Percentiles rank a stretch among this genome's conserved stretches.
Evolutionary conservation across 2,888 invertebrate genomes (phyloP).

Genomic region (Panzeria rudis): DNA sequence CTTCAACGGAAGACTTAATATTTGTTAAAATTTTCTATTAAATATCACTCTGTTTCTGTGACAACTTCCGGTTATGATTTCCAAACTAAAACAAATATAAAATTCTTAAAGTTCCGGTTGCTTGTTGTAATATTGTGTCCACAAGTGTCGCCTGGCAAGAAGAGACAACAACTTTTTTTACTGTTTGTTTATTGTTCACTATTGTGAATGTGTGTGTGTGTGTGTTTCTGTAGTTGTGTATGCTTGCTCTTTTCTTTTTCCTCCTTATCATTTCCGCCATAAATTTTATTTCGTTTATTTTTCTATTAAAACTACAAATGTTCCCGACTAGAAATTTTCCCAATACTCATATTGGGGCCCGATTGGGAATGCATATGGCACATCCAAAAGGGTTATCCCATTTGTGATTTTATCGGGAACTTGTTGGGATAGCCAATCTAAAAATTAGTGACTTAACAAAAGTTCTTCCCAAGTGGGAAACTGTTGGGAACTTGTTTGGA

Average conservation of each 20-base stretch:
- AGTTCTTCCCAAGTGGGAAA: too few species aligned
- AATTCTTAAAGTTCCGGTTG: slow-evolving; percentile 68
- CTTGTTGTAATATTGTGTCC: slow-evolving; percentile 53
- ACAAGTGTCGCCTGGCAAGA: slow-evolving; percentile 51
- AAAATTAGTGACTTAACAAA: too few species aligned
- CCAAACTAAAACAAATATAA: slow-evolving; percentile 50
- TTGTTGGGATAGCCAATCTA: too few species aligned
- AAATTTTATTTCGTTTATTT: slow-evolving; percentile 82
- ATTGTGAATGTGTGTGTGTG: not conserved
- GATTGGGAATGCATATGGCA: too few species aligned
- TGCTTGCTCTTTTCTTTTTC: slow-evolving; percentile 74
- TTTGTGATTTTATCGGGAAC: too few species aligned
- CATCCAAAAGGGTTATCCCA: too few species aligned
- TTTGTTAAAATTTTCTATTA: slow-evolving; percentile 56
- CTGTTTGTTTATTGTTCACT: slow-evolving; percentile 22
- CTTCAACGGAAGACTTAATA: slow-evolving; percentile 38
- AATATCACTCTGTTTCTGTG: slow-evolving; percentile 48
- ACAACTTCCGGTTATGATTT: slow-evolving; percentile 66
- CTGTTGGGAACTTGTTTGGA: too few species aligned
- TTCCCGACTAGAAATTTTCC: too few species aligned
- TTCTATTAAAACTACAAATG: slow-evolving; percentile 80
- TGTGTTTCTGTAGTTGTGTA: slow-evolving; percentile 42
- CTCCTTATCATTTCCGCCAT: slow-evolving; percentile 83
- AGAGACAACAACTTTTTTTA: slow-evolving; percentile 6
- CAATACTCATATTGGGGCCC: too few species aligned